Evolutionary conservation across 2,113 vertebrate genomes (phyloP).

Genomic region (Tetrax tetrax): DNA sequence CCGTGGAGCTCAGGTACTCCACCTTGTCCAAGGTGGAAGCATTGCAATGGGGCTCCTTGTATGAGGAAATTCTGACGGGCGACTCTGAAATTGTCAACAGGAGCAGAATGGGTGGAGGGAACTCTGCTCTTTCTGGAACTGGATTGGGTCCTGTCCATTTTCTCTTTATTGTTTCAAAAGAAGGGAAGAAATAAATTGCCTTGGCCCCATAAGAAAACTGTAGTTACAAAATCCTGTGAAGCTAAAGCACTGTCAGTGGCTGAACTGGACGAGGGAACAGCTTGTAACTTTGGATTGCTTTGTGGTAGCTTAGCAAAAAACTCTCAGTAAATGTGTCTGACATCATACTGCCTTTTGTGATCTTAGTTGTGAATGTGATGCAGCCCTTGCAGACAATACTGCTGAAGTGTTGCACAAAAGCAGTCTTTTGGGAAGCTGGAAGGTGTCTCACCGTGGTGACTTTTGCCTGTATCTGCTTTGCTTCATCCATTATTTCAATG

Average conservation of each 20-base stretch:
- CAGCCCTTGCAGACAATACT: background rate
- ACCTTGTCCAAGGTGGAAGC: background rate
- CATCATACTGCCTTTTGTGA: background rate
- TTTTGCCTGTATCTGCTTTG: background rate
- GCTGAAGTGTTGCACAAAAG: background rate
- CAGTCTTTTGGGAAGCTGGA: background rate
- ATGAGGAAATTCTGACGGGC: background rate
- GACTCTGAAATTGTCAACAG: background rate
- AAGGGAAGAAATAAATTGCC: background rate
- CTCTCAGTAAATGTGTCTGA: background rate
- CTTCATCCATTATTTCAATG: background rate
- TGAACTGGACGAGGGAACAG: background rate
- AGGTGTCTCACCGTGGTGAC: background rate
- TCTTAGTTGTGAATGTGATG: background rate
- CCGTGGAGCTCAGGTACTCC: constrained; percentile 77
- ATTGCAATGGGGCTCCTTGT: background rate
- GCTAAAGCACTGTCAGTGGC: background rate
- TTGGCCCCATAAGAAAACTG: background rate
- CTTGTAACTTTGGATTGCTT: background rate
- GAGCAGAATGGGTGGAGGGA: background rate
- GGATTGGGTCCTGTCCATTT: accelerated
- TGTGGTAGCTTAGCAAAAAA: background rate
- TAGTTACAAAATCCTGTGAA: background rate
- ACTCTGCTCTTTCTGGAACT: background rate
- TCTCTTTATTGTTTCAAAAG: background rate